Base-by-base conservation (phyloP, 2,888 invertebrate genomes). In the Zaprionus bogoriensis region DNA sequence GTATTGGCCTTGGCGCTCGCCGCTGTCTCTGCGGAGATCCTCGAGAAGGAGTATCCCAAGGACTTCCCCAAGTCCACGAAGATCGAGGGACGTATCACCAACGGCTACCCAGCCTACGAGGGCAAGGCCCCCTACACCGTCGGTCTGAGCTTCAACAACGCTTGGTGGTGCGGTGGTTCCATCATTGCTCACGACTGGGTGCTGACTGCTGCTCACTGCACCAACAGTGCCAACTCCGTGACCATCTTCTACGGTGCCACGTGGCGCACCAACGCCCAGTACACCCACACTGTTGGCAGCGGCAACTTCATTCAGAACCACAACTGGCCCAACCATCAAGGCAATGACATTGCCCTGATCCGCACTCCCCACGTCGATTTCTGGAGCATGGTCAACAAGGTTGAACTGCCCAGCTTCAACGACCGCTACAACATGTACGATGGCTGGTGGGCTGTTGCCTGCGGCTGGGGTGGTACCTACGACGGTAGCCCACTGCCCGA, bases 381-480 rank as follows among this genome's bases (percentile, higher is more conserved):
- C 53, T 53, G 63, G 30, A 22, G 4, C 17, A 23, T 36, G 22
- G 74, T 80, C 22, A 66, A 70, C 25, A 69, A 65, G 30, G 47
- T 83, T 3, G 45, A 50, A 9, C 59, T 87, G 51, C 88, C 87
- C 3, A 54, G 53, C 36, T 47, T 54, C 7, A 44, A 57, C 38
- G 63, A 61, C 4, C 51, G 76, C 27, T 60, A 76, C 4, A 80
- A 55, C 39, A 90, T 89, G 63, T 74, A 73, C 62, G 89, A 77
- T 20, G 87, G 87, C 12, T 89, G 14, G 3, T 62, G 36, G 74
- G 59, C 44, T 53, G 76, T 28, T 62, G 61, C 90, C 36, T 91
- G 90, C 61, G 92, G 92, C 17, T 92, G 92, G 92, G 92, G 92
- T 12, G 83, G 75, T 7, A 76, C 70, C 67, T 77, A 70, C 10